Evolutionary conservation across 2,888 invertebrate genomes (phyloP).

Genomic region (Ectemnius continuus): DNA sequence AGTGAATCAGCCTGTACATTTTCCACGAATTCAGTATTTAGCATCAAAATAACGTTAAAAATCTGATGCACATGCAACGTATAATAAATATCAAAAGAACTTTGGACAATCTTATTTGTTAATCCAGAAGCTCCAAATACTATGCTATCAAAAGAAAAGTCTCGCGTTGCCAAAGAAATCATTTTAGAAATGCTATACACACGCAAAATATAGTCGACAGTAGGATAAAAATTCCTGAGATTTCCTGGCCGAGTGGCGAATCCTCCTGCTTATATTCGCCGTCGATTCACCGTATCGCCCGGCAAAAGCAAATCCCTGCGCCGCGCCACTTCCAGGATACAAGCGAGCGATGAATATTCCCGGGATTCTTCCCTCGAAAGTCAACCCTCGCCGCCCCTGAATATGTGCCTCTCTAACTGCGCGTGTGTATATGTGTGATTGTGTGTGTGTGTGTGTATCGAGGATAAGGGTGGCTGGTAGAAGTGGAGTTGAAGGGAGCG

Average conservation of each 20-base stretch:
- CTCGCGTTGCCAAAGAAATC: no score
- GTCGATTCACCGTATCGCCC: neutral
- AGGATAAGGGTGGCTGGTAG: neutral
- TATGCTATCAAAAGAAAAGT: no score
- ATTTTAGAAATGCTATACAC: no score
- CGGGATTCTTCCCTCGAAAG: slow-evolving; percentile 27
- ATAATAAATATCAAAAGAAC: no score
- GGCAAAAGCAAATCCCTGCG: slow-evolving; percentile 37
- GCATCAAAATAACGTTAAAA: no score
- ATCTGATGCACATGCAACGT: no score
- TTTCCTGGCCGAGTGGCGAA: neutral
- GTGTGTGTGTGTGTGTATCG: neutral
- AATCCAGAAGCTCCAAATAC: no score
- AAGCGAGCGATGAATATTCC: slow-evolving; percentile 48
- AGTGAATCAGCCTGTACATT: no score
- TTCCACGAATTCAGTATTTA: no score
- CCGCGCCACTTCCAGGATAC: slow-evolving; percentile 38
- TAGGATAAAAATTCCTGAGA: no score
- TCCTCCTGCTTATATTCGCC: neutral
- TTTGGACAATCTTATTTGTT: no score
- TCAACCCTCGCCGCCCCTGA: slow-evolving; percentile 20
- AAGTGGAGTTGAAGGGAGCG: slow-evolving; percentile 5
- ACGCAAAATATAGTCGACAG: no score
- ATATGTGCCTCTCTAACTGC: slow-evolving; percentile 5
- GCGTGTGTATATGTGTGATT: neutral